Evolutionary conservation across 2,113 vertebrate species (phyloP).

Genomic region (Mesocricetus auratus): DNA sequence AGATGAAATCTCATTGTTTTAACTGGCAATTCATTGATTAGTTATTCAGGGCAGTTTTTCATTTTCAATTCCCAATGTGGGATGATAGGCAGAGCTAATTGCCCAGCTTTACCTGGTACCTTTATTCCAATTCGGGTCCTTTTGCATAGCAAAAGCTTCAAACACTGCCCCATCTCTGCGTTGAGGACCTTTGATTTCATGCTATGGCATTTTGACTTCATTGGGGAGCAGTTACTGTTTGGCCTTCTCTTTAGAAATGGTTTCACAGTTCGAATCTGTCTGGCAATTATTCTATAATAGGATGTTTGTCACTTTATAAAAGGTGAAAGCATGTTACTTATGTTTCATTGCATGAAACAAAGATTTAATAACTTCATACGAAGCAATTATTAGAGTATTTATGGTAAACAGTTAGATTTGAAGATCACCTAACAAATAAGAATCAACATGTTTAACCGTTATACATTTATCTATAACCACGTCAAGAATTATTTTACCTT

Average conservation of each 20-base stretch:
- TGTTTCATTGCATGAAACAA: background rate
- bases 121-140: background rate
- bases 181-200: background rate
- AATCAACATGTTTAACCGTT: constrained; percentile 22
- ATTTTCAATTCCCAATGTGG: background rate
- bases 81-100: background rate
- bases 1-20: background rate
- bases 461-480: background rate
- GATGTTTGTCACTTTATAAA: constrained; percentile 16
- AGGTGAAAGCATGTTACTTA: background rate
- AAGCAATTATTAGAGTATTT: background rate
- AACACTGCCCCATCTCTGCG: background rate
- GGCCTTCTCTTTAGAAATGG: constrained; percentile 32
- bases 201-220: background rate
- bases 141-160: too few relatives aligned
- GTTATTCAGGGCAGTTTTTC: background rate
- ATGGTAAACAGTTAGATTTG: constrained; percentile 3
- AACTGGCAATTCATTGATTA: background rate
- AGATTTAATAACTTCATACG: background rate
- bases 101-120: background rate
- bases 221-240: constrained; percentile 7
- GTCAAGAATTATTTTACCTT: constrained; percentile 24
- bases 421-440: background rate
- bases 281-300: background rate
- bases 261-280: constrained; percentile 36